phyloP scores from a whole-genome alignment of 2,797 vertebrate genomes.

The Rhinogobio ventralis region DNA sequence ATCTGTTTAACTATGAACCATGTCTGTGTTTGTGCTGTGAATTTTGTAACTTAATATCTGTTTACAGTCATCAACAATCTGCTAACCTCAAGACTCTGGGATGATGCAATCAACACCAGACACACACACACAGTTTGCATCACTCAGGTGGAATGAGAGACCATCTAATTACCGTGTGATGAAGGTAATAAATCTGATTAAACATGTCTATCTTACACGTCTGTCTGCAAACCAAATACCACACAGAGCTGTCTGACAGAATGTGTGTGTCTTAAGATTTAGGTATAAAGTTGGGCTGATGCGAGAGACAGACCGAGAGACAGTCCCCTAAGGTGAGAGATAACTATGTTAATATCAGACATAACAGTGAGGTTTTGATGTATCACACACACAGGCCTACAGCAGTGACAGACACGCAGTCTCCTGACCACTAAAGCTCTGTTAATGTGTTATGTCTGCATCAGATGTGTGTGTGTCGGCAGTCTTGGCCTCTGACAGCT shows the following conservation, averaged over 20 bases:
- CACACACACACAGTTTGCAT: slow-evolving; percentile 68
- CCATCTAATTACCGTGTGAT: slow-evolving; percentile 76
- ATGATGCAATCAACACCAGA: slow-evolving; percentile 33
- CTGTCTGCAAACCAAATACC: slow-evolving; percentile 64
- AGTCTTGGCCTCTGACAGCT: slow-evolving; percentile 68
- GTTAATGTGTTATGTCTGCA: slow-evolving; percentile 76
- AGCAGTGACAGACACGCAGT: slow-evolving; percentile 43
- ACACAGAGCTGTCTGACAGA: slow-evolving; percentile 63
- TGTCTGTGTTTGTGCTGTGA: slow-evolving; percentile 38
- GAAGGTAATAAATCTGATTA: slow-evolving; percentile 74
- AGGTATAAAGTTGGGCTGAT: slow-evolving; percentile 32
- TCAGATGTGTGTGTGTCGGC: slow-evolving; percentile 57
- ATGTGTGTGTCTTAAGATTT: slow-evolving; percentile 26
- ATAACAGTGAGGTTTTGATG: slow-evolving; percentile 79
- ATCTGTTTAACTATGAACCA: slow-evolving; percentile 47
- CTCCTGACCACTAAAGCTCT: slow-evolving; percentile 53
- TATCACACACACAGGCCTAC: slow-evolving; percentile 44
- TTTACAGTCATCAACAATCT: slow-evolving; percentile 42
- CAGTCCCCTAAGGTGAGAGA: slow-evolving; percentile 70
- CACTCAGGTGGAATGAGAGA: slow-evolving; percentile 67
- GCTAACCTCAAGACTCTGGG: slow-evolving; percentile 18
- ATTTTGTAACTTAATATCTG: slow-evolving; percentile 48
- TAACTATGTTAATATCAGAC: slow-evolving; percentile 75
- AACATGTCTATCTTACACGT: slow-evolving; percentile 71
- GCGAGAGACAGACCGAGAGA: slow-evolving; percentile 57